Conservation (phyloP, 2,888 invertebrate genomes). For the Ommatoiulus sabulosus region DNA sequence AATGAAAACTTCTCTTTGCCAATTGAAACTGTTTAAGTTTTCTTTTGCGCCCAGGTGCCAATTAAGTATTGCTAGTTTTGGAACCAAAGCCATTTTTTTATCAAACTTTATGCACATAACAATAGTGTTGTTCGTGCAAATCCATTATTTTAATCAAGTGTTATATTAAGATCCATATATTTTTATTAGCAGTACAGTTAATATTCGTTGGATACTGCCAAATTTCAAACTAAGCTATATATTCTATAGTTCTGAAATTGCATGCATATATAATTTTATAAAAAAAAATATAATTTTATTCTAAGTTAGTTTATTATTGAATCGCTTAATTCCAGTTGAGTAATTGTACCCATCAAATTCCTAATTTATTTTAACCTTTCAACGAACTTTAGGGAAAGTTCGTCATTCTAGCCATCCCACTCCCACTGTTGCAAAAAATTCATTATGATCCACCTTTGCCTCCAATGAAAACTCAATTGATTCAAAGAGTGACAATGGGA, state of each 20-base stretch:
- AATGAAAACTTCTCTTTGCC: slow-evolving; percentile 37
- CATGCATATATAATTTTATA: not conserved
- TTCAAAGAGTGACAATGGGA: slow-evolving; percentile 67
- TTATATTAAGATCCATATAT: not conserved
- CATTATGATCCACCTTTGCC: slow-evolving; percentile 67
- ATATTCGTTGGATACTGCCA: not conserved
- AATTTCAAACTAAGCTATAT: not conserved
- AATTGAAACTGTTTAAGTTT: not conserved
- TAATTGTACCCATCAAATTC: not conserved
- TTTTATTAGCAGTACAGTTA: not conserved
- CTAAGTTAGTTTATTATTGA: not conserved
- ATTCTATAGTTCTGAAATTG: not conserved
- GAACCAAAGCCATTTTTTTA: slow-evolving; percentile 17
- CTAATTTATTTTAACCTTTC: slow-evolving; percentile 42
- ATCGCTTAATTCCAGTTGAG: not conserved
- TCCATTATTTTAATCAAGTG: not conserved
- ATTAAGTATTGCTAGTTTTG: slow-evolving; percentile 4
- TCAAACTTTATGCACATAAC: not conserved
- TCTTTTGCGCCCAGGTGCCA: slow-evolving; percentile 18
- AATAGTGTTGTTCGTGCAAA: not conserved
- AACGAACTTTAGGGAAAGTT: slow-evolving; percentile 61
- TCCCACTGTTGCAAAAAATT: slow-evolving; percentile 66
- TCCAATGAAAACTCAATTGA: slow-evolving; percentile 65
- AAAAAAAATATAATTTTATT: not conserved
- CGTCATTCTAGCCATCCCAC: slow-evolving; percentile 67